Conservation (phyloP, 2,888 invertebrate genomes). For the Shargacucullia verbasci region DNA sequence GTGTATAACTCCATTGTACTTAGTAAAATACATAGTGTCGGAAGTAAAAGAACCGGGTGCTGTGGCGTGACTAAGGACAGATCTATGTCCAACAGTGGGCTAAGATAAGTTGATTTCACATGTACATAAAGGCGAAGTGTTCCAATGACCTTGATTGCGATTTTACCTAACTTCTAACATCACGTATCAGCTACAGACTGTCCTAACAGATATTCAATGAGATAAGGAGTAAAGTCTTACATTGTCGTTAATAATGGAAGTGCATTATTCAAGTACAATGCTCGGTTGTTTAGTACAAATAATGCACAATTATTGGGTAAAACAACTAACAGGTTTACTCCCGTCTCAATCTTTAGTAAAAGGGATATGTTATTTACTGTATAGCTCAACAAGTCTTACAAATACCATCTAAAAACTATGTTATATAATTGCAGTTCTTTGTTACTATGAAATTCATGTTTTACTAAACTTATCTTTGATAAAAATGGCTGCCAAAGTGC, state of each 20-base stretch:
- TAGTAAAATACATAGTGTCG: neutral
- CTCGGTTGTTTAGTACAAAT: conserved; percentile 55
- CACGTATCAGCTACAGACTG: conserved; percentile 3
- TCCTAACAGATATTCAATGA: neutral
- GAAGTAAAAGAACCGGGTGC: no score
- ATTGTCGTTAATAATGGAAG: conserved; percentile 54
- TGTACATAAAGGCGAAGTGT: conserved; percentile 2
- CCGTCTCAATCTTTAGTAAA: conserved; percentile 13
- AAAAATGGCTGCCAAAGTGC: conserved; percentile 51
- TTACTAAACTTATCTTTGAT: conserved; percentile 47
- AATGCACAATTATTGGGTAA: conserved; percentile 56
- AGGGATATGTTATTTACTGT: conserved; percentile 18
- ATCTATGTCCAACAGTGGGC: no score
- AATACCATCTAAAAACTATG: conserved; percentile 15
- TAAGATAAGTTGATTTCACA: no score
- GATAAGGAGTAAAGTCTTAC: conserved; percentile 13
- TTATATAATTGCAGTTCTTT: conserved; percentile 38
- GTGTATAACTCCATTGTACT: conserved; percentile 18
- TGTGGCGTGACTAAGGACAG: no score
- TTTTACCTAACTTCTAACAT: conserved; percentile 6
- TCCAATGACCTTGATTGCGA: conserved; percentile 19
- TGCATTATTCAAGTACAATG: conserved; percentile 62
- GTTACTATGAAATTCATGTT: conserved; percentile 39
- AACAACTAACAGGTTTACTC: conserved; percentile 17
- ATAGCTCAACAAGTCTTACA: conserved; percentile 37